These are phyloP conservation scores for Anagyrus pseudococci DNA, from an alignment of 2,888 invertebrate genomes.

Conservation along the genomic window DNA sequence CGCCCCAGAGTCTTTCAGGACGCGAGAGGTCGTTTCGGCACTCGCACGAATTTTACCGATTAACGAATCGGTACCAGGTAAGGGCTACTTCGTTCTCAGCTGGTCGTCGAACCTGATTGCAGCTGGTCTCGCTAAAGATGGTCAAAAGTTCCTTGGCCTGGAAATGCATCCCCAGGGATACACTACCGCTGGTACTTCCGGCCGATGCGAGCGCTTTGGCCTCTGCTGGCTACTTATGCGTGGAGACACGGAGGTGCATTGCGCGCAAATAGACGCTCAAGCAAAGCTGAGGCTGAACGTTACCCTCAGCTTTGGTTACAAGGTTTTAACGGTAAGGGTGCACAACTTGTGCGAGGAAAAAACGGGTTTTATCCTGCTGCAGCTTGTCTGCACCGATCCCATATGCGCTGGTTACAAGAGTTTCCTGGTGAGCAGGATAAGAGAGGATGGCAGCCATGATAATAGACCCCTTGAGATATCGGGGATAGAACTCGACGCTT, in stretches of 20 bases:
- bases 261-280: background rate
- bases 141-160: too few species aligned
- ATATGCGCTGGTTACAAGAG: conserved; percentile 9
- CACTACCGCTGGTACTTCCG: background rate
- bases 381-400: conserved; percentile 9
- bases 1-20: background rate
- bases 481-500: background rate
- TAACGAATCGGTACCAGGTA: background rate
- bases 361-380: conserved; percentile 15
- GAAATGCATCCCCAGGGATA: background rate
- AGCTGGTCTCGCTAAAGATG: background rate
- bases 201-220: background rate
- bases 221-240: conserved; percentile 11
- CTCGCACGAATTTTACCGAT: background rate
- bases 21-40: background rate
- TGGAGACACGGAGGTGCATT: conserved; percentile 1
- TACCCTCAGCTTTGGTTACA: conserved; percentile 8
- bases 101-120: background rate
- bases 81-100: conserved; percentile 3
- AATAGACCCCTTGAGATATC: conserved; percentile 12
- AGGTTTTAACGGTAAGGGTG: background rate
- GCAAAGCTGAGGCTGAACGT: background rate
- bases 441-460: background rate
- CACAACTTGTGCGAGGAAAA: conserved; percentile 1
- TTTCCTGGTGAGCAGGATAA: background rate